A percentile compares a stretch with the other conserved stretches of the same genome.
phyloP scores from a whole-genome alignment of 2,113 vertebrate species.

The Hiodon alosoides region DNA sequence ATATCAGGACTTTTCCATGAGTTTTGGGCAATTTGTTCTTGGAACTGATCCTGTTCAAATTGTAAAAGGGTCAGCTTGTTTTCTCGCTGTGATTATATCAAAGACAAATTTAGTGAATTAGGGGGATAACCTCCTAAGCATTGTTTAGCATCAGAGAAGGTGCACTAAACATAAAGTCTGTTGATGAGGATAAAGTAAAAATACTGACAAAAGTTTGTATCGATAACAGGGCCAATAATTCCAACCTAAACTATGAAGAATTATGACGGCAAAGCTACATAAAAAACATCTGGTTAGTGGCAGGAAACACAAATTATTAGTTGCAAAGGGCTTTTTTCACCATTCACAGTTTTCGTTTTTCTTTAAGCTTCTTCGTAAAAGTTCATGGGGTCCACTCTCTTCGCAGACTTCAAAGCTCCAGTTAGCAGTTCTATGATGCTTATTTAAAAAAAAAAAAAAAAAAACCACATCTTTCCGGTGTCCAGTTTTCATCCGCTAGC shows the following conservation, averaged over 20 bases:
- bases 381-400: slow-evolving; percentile 7
- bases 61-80: no score
- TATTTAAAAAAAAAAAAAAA: slow-evolving; percentile 19
- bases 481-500: slow-evolving; percentile 41
- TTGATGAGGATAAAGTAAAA: no score
- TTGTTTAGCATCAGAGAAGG: neutral
- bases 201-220: neutral
- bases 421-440: slow-evolving; percentile 14
- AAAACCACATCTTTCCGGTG: neutral
- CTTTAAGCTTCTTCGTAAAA: neutral
- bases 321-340: slow-evolving; percentile 13
- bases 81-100: no score
- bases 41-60: no score
- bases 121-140: neutral
- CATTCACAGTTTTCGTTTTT: neutral
- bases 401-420: slow-evolving; percentile 18
- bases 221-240: neutral
- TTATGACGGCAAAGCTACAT: neutral
- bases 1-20: no score
- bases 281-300: slow-evolving; percentile 13
- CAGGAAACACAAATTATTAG: slow-evolving; percentile 25
- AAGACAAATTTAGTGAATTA: no score
- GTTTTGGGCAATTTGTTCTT: no score
- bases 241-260: neutral
- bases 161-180: neutral